Base-by-base conservation (phyloP, 2,113 vertebrate genomes). In the Sinocyclocheilus maitianheensis region DNA sequence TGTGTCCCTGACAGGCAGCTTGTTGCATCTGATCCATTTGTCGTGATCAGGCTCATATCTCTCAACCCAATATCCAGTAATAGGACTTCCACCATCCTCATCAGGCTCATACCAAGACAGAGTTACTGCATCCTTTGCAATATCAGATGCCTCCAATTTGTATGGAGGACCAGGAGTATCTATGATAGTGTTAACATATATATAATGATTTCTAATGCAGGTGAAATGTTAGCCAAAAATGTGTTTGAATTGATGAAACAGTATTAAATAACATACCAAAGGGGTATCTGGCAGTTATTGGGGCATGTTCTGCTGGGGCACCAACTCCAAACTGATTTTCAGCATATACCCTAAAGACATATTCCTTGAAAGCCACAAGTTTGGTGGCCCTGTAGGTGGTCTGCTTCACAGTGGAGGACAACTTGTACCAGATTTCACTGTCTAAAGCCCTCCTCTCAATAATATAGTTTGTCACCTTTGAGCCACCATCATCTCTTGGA, bases 291-390 rank as follows among this genome's bases (percentile, higher is more conserved):
- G 98, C 98, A 76, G 93, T 93, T 88, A 99, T 97, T 76, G 98
- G 93, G 3, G 48, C 81, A 75, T 97, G 96, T 60, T 97, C 95
- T 22, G 95, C 96, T 60, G 96, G 95, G 14, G 95, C 94, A 0
- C 98, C 98, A 55, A 99, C 85, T 55, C 98, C 98, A 51, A 98
- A 99, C 95, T 98, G 99, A 88, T 99, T 99, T 92, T 99, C 98
- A 71, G 98, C 98, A 81, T 96, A 97, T 78, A 98, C 97, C 94
- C 97, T 95, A 91, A 99, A 99, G 88, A 98, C 86, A 40, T 99
- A 99, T 88, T 98, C 97, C 92, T 99, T 99, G 89, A 97, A 96
- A 88, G 97, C 95, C 81, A 77, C 94, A 89, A 99, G 94, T 77
- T 95, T 96, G 37, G 94, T 94, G 5, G 97, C 97, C 92, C 95